phyloP scores from a whole-genome alignment of 2,888 invertebrate genomes.

The Chaetogeoica ovagalla region DNA sequence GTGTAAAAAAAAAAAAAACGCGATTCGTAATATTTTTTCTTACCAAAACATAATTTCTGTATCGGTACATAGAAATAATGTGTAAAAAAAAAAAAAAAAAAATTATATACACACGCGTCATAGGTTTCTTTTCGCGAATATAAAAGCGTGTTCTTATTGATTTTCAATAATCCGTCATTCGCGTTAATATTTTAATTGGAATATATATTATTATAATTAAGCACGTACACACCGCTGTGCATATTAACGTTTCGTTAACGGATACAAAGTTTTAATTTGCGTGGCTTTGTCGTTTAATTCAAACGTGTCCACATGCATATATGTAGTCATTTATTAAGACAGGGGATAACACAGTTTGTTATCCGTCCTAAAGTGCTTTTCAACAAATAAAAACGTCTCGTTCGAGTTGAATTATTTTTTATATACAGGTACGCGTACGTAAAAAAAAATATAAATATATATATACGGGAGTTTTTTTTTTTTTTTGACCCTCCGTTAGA shows the following conservation, averaged over 20 bases:
- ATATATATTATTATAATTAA: background rate
- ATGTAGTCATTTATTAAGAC: constrained; percentile 23
- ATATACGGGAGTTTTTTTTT: background rate
- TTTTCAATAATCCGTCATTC: too few relatives aligned
- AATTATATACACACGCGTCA: background rate
- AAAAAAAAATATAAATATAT: background rate
- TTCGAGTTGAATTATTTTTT: background rate
- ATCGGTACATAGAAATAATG: too few relatives aligned
- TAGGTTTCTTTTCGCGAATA: background rate
- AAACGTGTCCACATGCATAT: background rate
- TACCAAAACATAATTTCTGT: too few relatives aligned
- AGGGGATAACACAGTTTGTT: constrained; percentile 23
- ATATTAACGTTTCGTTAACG: background rate
- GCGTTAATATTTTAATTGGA: background rate
- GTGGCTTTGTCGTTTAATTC: constrained; percentile 4
- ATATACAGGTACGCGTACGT: background rate
- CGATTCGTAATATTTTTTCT: too few relatives aligned
- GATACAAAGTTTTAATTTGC: constrained; percentile 16
- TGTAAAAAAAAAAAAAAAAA: too few relatives aligned
- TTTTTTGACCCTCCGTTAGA: background rate
- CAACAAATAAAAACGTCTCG: constrained; percentile 27
- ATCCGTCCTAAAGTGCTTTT: constrained; percentile 24
- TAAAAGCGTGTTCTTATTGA: too few relatives aligned
- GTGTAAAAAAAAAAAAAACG: too few relatives aligned
- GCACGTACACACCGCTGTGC: background rate